Conservation (phyloP, 2,797 vertebrate species). For the Mormyrops boulengeri region DNA sequence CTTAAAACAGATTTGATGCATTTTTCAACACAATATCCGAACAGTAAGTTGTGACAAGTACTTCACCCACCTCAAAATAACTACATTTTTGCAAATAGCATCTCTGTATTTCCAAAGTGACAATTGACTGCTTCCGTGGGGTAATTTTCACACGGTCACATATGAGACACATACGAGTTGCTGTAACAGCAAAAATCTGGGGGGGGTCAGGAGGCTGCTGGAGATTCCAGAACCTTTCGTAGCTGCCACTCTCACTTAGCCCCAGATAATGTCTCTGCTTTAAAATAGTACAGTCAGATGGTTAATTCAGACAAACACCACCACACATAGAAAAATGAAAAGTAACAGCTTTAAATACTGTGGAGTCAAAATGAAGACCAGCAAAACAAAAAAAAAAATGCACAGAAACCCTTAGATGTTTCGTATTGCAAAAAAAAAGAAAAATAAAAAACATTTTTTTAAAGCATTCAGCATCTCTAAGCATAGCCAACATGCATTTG, state of each 20-base stretch:
- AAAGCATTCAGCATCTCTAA: conserved; percentile 5
- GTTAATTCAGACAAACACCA: background rate
- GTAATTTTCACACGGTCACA: background rate
- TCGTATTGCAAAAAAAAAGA: background rate
- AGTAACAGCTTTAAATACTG: background rate
- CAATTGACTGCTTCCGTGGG: background rate
- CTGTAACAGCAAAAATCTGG: background rate
- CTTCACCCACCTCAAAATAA: background rate
- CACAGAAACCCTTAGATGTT: background rate
- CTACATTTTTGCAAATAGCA: background rate
- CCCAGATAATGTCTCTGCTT: background rate
- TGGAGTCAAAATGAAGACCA: background rate
- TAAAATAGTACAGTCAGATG: background rate
- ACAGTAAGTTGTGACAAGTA: background rate
- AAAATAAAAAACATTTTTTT: background rate
- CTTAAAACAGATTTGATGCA: background rate
- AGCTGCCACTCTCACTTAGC: conserved; percentile 1
- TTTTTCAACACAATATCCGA: background rate
- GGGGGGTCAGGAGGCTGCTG: background rate
- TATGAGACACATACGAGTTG: background rate
- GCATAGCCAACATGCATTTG: background rate
- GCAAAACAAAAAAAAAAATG: background rate
- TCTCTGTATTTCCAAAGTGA: background rate
- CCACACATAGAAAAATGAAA: background rate
- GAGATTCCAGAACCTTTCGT: conserved; percentile 2